Evolutionary conservation across 2,113 vertebrate species (phyloP), one percentile per base, ranked within the genome.

Genomic region (Uria aalge): DNA sequence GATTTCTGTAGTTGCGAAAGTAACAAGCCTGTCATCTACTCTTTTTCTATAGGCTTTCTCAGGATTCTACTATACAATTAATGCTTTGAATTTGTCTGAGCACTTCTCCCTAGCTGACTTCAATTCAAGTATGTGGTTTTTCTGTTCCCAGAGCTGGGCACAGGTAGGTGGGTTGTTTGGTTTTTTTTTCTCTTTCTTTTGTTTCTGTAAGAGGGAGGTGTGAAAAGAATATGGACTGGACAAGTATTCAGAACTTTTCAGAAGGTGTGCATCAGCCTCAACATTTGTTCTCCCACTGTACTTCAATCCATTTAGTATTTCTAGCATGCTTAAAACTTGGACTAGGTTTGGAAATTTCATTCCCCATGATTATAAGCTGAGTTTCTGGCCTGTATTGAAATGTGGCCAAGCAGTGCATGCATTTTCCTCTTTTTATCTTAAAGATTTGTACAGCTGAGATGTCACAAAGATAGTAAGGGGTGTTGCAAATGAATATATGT

Each of bases 21-120:
- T 80, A 89, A 85, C 73, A 34, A n/a, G 40, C 34, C 38, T 86
- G 48, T 79, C 50, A 47, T 73, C 8, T 56, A 7, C 20, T 78
- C 36, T 69, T 87, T 82, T 56, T 73, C 78, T 55, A 8, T 83
- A 99, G 99, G 99, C 99, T 8, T 99, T 99, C 77, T 98, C 99
- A 27, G 99, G 99, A 62, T 99, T 99, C 97, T 99, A 98, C 96
- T 99, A 97, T 55, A 98, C 98, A n/a, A 96, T 97, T 23, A 96
- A 74, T 40, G 98, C 98, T 83, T 94, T 99, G 81, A 96, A 98
- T 71, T 91, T 98, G 15, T 97, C 97, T 0, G 98, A 97, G 10
- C 96, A 94, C 45, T 98, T 99, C 77, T 96, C 98, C 38, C 63
- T 99, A 41, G 80, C 97, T 22, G 71, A 97, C 34, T 99, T 99